Percentiles rank a stretch among this genome's conserved stretches.
Evolutionary conservation across 2,113 vertebrate genomes (phyloP).

Genomic region (Poeciliopsis turrubarensis): DNA sequence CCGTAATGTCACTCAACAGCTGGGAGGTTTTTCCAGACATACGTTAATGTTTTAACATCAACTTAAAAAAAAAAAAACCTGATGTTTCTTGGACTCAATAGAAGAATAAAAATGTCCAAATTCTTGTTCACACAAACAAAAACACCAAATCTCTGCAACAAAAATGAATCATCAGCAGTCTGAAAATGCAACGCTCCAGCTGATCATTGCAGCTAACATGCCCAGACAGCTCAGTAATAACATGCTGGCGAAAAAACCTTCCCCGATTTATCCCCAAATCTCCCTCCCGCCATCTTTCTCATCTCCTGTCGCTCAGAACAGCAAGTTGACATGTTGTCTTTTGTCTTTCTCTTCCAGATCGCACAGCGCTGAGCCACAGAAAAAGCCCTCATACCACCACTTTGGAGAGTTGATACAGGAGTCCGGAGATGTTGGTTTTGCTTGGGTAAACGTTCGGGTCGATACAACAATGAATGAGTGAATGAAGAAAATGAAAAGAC

Average conservation of each 20-base stretch:
- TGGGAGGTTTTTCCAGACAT: too few relatives aligned
- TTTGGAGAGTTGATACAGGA: constrained; percentile 40
- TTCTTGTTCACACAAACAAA: neutral
- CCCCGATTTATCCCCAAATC: constrained; percentile 14
- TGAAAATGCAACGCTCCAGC: neutral
- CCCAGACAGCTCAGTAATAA: constrained; percentile 44
- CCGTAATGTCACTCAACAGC: too few relatives aligned
- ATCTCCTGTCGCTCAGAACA: constrained; percentile 49
- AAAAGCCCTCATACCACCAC: constrained; percentile 30
- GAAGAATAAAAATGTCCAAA: constrained; percentile 1
- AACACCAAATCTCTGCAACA: neutral
- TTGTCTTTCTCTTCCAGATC: constrained; percentile 34
- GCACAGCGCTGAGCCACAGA: constrained; percentile 38
- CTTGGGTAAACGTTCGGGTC: constrained; percentile 28
- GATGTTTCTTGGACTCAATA: neutral
- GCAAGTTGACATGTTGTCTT: constrained; percentile 71
- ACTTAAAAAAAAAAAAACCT: too few relatives aligned
- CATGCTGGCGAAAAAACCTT: constrained; percentile 38
- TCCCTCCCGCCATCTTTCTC: constrained; percentile 25
- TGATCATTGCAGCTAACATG: constrained; percentile 23
- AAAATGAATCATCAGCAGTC: fast-evolving
- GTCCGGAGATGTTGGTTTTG: constrained; percentile 44
- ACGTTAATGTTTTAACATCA: too few relatives aligned
- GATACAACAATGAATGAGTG: constrained; percentile 21
- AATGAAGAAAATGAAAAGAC: constrained; percentile 3